Conservation (phyloP, 2,113 vertebrate species). For the Zeus faber region DNA sequence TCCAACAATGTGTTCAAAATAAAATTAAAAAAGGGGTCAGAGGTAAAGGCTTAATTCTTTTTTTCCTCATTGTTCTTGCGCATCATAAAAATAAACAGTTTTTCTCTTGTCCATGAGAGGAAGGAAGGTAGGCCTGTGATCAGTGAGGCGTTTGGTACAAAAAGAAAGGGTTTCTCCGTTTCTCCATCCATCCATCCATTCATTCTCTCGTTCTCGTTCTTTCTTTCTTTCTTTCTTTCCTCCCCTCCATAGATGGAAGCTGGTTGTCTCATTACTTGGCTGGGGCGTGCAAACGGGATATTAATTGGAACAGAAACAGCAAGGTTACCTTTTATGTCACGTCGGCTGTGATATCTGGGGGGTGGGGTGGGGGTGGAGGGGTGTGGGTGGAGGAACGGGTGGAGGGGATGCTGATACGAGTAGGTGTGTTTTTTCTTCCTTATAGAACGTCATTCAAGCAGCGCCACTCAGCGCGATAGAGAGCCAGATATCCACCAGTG, state of each 20-base stretch:
- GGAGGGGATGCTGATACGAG: conserved; percentile 7
- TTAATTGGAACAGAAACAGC: conserved; percentile 71
- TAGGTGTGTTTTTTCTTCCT: conserved; percentile 42
- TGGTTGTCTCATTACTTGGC: conserved; percentile 66
- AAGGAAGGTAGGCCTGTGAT: conserved; percentile 65
- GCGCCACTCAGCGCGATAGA: conserved; percentile 48
- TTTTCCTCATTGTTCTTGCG: conserved; percentile 37
- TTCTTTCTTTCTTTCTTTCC: too few species aligned
- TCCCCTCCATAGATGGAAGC: conserved; percentile 55
- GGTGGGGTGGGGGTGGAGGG: conserved; percentile 12
- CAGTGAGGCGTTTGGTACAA: conserved; percentile 61
- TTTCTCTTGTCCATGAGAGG: conserved; percentile 57
- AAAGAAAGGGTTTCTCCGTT: too few species aligned
- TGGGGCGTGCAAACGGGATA: conserved; percentile 56
- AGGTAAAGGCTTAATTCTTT: conserved; percentile 42
- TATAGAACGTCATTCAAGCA: conserved; percentile 54
- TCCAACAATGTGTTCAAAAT: conserved; percentile 44
- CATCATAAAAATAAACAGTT: conserved; percentile 46
- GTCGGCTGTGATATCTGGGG: conserved; percentile 58
- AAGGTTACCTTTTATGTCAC: conserved; percentile 73
- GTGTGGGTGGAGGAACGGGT: neutral
- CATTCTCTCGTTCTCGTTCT: too few species aligned
- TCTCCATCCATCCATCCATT: too few species aligned
- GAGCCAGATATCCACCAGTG: conserved; percentile 24
- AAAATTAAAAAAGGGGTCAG: too few species aligned